Base-by-base conservation (phyloP, 2,888 invertebrate species). In the Phengaris arion region DNA sequence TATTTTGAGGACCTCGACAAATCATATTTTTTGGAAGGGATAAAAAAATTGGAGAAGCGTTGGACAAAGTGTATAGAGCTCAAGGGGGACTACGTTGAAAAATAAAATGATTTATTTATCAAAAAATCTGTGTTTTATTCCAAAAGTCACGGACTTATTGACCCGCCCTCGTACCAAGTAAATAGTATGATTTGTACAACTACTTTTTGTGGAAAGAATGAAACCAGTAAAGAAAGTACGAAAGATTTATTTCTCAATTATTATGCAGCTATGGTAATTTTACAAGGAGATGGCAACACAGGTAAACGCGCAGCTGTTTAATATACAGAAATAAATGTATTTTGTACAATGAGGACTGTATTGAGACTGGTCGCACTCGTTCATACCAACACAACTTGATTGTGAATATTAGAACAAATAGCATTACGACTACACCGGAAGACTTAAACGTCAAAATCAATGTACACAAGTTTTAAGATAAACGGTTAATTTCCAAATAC, bases 201-300 rank as follows among this genome's bases (percentile, higher is more conserved):
- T 12, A 52, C 12, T 52, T 12, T 9, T 12, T 52, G 22, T 48
- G 6, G 48, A 10, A 52, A 52, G 10, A 72, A 72, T 72, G 10
- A 72, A 72, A 54, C 70, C 13, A 54, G 35, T 12, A 15, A 51
- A 54, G 72, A 72, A 72, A 72, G 72, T 72, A 72, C 72, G 72
- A 72, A 72, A 72, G 72, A 72, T 72, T 72, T 72, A 72, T 72
- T 72, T 72, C 72, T 72, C 72, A 52, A 54, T 72, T 72, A 72
- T 52, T 72, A 72, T 52, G 52, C 72, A 54, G 72, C 72, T 69
- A 54, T 54, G 72, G 51, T 52, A 72, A 72, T 72, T 72, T 72
- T 72, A 72, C 72, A 72, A 72, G 72, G 52, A 35, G 54, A 72
- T 72, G 72, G 72, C 72, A 72, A 52, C 72, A 72, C 72, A 54